Percentiles rank a stretch among this genome's conserved stretches.
Conservation (phyloP, 2,888 invertebrate species). For the Corbicula japonica region DNA sequence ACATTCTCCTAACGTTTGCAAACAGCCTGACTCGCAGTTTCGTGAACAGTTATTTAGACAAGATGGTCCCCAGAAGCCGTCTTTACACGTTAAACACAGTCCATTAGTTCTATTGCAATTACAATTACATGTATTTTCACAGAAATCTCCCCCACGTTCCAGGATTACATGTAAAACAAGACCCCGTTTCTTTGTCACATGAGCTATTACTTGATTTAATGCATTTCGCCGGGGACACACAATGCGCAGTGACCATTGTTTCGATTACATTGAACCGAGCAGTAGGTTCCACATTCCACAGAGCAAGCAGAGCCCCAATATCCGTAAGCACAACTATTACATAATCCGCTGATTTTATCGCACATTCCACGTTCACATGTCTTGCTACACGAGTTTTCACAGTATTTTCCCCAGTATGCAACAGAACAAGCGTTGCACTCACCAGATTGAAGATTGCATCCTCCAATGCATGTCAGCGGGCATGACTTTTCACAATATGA, state of each 20-base stretch:
- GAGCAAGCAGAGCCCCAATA: neutral
- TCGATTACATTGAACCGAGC: too few relatives aligned
- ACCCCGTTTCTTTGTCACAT: neutral
- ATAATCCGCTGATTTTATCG: neutral
- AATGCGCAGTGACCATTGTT: too few relatives aligned
- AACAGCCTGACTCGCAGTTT: constrained; percentile 1
- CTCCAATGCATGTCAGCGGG: neutral
- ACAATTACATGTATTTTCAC: neutral
- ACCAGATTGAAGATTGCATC: neutral
- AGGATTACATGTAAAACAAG: neutral
- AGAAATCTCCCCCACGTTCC: constrained; percentile 3
- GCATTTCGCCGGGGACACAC: too few relatives aligned
- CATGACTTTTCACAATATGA: neutral
- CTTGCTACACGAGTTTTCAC: neutral
- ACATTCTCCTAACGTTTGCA: neutral
- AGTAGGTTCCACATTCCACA: neutral
- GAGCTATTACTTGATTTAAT: too few relatives aligned
- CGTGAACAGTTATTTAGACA: neutral
- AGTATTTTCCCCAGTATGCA: neutral
- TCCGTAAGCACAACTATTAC: neutral
- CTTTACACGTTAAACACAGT: neutral
- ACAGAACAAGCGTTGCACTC: neutral
- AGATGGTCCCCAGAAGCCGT: neutral
- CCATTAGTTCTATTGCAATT: constrained; percentile 1
- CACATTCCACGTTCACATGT: neutral